phyloP scores from a whole-genome alignment of 1,140 invertebrate genomes.

The Conus betulinus region DNA sequence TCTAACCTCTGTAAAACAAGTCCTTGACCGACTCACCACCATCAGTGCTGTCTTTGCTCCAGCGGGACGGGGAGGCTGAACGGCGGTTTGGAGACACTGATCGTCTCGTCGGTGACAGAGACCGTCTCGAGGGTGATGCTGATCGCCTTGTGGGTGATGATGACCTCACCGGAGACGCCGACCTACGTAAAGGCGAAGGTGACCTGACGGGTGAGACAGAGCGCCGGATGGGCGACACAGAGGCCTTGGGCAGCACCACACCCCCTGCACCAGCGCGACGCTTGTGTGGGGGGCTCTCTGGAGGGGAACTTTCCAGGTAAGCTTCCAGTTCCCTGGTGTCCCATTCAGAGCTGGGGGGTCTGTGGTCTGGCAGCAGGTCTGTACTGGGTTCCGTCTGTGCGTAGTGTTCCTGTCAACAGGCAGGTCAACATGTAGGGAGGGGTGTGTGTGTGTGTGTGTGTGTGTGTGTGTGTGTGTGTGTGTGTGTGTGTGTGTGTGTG shows the following conservation, averaged over 20 bases:
- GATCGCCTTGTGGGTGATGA: conserved; percentile 15
- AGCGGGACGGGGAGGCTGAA: neutral
- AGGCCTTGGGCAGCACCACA: neutral
- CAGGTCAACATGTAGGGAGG: no score
- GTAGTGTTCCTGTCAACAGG: neutral
- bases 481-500: no score
- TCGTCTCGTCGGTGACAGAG: conserved; percentile 38
- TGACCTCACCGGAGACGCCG: neutral
- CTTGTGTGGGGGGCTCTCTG: conserved; percentile 65
- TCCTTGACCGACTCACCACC: neutral
- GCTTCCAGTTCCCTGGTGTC: conserved; percentile 61
- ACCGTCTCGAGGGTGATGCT: conserved; percentile 2
- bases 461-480: no score
- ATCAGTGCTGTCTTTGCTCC: conserved; percentile 22
- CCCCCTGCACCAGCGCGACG: conserved; percentile 28
- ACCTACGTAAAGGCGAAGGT: conserved; percentile 58
- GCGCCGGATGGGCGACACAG: conserved; percentile 10
- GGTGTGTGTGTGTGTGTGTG: no score
- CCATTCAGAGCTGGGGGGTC: conserved; percentile 50
- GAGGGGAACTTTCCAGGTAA: conserved; percentile 63
- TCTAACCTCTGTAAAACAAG: no score
- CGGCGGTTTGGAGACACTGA: neutral
- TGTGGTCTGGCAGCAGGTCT: neutral
- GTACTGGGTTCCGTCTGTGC: neutral
- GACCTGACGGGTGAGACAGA: conserved; percentile 60